These are phyloP conservation scores for Nerophis lumbriciformis DNA, from an alignment of 2,113 vertebrate genomes.

Conservation along the genomic window DNA sequence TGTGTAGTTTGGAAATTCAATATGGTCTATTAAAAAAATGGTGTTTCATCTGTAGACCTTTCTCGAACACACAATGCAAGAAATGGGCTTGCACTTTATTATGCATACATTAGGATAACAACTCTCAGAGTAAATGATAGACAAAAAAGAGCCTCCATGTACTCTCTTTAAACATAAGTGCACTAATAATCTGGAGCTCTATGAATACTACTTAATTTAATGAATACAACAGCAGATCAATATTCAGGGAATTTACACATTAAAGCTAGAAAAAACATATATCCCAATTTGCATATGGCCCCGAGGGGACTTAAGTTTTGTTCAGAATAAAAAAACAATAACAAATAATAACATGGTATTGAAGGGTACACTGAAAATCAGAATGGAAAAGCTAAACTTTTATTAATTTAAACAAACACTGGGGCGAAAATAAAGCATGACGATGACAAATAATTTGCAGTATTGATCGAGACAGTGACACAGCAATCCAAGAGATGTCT, in stretches of 20 bases:
- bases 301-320: neutral
- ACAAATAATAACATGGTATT: neutral
- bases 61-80: neutral
- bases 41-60: neutral
- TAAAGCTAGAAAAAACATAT: constrained; percentile 2
- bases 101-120: neutral
- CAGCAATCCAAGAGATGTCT: constrained; percentile 4
- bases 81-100: neutral
- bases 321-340: too few relatives aligned
- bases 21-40: constrained; percentile 1
- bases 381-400: neutral
- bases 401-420: neutral
- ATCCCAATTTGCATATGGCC: neutral
- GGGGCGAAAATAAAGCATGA: neutral
- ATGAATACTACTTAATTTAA: too few relatives aligned
- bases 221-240: too few relatives aligned
- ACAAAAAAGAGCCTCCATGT: too few relatives aligned
- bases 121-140: too few relatives aligned
- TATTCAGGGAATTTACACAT: neutral
- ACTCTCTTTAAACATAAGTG: too few relatives aligned
- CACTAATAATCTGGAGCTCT: too few relatives aligned
- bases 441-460: constrained; percentile 4
- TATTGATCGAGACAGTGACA: constrained; percentile 10
- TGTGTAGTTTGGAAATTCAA: constrained; percentile 17
- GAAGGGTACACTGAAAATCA: neutral